A percentile compares a stretch with the other conserved stretches of the same genome.
phyloP scores from a whole-genome alignment of 1,140 invertebrate species.

The Sarcophaga peregrina region DNA sequence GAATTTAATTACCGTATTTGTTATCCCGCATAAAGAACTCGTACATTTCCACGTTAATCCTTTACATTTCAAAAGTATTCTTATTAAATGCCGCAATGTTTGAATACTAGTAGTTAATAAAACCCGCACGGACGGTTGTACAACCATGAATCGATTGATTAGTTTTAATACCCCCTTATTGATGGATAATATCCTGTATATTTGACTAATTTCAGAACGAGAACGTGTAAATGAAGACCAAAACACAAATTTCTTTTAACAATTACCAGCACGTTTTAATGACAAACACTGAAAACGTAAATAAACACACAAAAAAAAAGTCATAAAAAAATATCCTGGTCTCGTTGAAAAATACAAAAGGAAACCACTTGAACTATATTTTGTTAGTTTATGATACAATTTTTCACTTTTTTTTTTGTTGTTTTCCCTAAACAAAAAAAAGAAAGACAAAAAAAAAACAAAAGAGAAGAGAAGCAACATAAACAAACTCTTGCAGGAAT shows the following conservation, averaged over 20 bases:
- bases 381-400: too few species aligned
- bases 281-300: not conserved
- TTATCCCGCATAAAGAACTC: too few species aligned
- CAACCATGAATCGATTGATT: too few species aligned
- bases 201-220: not conserved
- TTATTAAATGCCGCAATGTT: not conserved
- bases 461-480: too few species aligned
- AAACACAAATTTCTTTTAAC: not conserved
- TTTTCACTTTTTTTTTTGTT: too few species aligned
- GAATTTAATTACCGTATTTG: too few species aligned
- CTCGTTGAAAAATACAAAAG: not conserved
- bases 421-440: too few species aligned
- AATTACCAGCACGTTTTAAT: not conserved
- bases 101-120: slow-evolving; percentile 9
- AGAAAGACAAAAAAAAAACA: too few species aligned
- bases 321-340: slow-evolving; percentile 10
- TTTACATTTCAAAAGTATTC: not conserved
- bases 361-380: slow-evolving; percentile 30
- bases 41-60: not conserved
- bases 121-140: slow-evolving; percentile 2
- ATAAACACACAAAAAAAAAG: not conserved
- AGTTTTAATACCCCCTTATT: not conserved
- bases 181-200: not conserved
- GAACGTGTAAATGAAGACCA: not conserved
- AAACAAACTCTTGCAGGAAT: not conserved